Base-by-base conservation (phyloP, 1,140 invertebrate species). In the Mercenaria mercenaria region DNA sequence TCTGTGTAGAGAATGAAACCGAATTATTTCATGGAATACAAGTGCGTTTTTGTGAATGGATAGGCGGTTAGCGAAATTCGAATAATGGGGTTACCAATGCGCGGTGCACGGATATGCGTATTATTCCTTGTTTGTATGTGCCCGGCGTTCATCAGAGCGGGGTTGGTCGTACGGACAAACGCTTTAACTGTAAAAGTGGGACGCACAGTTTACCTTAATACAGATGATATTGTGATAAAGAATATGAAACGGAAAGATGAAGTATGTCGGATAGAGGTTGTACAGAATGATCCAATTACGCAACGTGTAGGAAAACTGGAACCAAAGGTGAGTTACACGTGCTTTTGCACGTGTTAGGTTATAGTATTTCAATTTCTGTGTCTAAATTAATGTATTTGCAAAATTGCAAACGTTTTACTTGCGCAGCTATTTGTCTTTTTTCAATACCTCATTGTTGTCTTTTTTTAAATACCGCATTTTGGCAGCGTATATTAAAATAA, bases 231-330 rank as follows among this genome's bases (percentile, higher is more conserved):
- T 59, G 84, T 91, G 61, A 91, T 95, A 41, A 87, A 72, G 23
- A 74, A 85, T 23, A 87, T 88, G 4, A 86, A 64, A 18, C 56
- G 89, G 64, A 61, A 90, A 13, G 92, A 91, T 6, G 93, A 93
- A 64, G 92, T 90, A 32, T 95, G 95, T 69, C 76, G 94, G 32
- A 91, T 95, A 56, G 92, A 95, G 80, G 93, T 95, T n/a, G 93
- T 94, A 15, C 90, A 91, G 39, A 93, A 90, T 56, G 95, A 95
- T 79, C 94, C 95, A n/a, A 94, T 95, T 37, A 94, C 94, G 3
- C 94, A 95, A 82, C 88, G 94, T 74, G 94, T 94, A 8, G 95
- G 94, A 32, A 79, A 86, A 6, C 34, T 95, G 0, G 91, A 94
- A 74, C 95, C 95, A 15, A 91, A 93, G 93, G 95, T 95, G 82